These are phyloP conservation scores for Prosapia bicincta DNA, from an alignment of 2,888 invertebrate species.

Conservation along the genomic window DNA sequence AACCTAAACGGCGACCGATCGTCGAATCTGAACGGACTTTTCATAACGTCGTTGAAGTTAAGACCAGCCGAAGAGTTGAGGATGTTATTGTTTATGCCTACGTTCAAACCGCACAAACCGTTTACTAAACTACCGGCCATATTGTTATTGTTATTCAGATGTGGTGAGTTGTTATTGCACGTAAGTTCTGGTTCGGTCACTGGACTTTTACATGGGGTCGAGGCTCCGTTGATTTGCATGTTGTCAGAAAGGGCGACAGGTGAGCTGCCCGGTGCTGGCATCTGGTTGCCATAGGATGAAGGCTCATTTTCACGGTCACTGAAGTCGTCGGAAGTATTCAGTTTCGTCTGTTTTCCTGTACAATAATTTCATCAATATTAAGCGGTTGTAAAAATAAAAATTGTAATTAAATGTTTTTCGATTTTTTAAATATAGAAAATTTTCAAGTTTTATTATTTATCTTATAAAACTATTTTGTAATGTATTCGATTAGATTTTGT, in stretches of 20 bases:
- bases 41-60: slow-evolving; percentile 48
- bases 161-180: slow-evolving; percentile 41
- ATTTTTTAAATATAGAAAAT: too few relatives aligned
- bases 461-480: too few relatives aligned
- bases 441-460: too few relatives aligned
- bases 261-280: slow-evolving; percentile 33
- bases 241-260: slow-evolving; percentile 24
- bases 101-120: slow-evolving; percentile 43
- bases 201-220: slow-evolving; percentile 38
- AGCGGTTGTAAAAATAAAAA: too few relatives aligned
- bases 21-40: slow-evolving; percentile 74
- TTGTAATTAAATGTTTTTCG: too few relatives aligned
- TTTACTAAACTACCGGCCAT: slow-evolving; percentile 44
- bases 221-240: slow-evolving; percentile 33
- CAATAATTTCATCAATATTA: too few relatives aligned
- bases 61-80: slow-evolving; percentile 34
- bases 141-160: slow-evolving; percentile 47
- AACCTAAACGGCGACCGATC: slow-evolving; percentile 78
- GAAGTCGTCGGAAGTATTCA: neutral
- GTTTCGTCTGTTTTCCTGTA: slow-evolving; percentile 2
- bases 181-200: slow-evolving; percentile 43
- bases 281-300: slow-evolving; percentile 18
- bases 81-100: slow-evolving; percentile 39
- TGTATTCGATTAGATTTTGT: too few relatives aligned
- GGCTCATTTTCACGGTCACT: slow-evolving; percentile 14